Conservation (phyloP, 64 coral and sea anemone genomes). For the Dendrophyllia cribrosa region DNA sequence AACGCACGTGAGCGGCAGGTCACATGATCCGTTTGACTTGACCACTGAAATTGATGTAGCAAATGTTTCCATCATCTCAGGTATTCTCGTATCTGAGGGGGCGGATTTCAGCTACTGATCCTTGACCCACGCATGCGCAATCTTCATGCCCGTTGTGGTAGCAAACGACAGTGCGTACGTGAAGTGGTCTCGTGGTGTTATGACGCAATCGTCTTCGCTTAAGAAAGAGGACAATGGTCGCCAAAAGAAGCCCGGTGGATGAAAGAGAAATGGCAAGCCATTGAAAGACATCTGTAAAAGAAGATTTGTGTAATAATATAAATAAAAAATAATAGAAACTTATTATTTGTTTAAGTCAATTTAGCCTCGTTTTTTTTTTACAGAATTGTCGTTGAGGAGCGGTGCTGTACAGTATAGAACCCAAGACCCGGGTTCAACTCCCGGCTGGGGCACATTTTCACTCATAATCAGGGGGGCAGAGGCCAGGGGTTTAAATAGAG, state of each 20-base stretch:
- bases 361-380: background rate
- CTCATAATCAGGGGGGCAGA: too few species aligned
- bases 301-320: background rate
- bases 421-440: too few species aligned
- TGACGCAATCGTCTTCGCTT: background rate
- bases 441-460: too few species aligned
- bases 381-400: too few species aligned
- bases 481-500: too few species aligned
- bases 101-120: background rate
- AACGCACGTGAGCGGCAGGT: background rate
- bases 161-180: background rate
- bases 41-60: background rate
- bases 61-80: background rate
- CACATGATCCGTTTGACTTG: background rate
- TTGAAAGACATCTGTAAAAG: conserved; percentile 9
- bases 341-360: too few species aligned
- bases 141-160: background rate
- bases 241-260: background rate
- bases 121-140: background rate
- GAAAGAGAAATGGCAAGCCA: background rate
- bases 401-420: too few species aligned
- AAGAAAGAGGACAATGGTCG: background rate
- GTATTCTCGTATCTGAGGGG: background rate
- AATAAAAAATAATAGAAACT: background rate
- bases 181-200: background rate